Evolutionary conservation across 2,797 vertebrate species (phyloP).

Genomic region (Enteromius thamalakanensis): DNA sequence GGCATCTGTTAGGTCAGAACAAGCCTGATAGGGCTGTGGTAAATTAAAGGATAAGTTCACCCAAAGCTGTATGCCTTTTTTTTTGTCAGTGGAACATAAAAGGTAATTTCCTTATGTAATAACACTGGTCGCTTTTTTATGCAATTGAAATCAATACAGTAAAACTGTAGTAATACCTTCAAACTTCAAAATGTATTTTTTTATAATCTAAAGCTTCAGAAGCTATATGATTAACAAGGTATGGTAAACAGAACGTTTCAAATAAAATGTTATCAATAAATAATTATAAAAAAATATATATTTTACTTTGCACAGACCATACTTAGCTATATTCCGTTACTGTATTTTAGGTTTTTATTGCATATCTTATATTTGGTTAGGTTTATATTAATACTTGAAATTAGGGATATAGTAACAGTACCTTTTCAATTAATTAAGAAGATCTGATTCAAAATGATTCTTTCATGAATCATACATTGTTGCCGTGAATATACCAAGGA

Average conservation of each 20-base stretch:
- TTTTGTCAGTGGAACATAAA: constrained; percentile 16
- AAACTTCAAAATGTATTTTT: not conserved
- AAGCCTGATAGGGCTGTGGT: not conserved
- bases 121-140: not conserved
- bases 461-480: not conserved
- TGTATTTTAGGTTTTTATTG: not conserved
- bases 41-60: constrained; percentile 22
- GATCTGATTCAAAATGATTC: not conserved
- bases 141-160: not conserved
- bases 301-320: not conserved
- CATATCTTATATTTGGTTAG: not conserved
- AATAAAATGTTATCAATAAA: not conserved
- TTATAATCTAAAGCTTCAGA: not conserved
- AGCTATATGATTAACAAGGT: not conserved
- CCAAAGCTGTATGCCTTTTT: constrained; percentile 1
- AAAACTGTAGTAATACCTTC: not conserved
- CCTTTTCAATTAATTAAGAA: not conserved
- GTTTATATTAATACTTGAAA: not conserved
- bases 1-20: constrained; percentile 22
- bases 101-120: not conserved
- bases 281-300: not conserved
- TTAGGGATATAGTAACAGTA: not conserved
- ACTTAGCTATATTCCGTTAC: not conserved
- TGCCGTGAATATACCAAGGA: not conserved
- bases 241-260: not conserved